Base-by-base conservation (phyloP, 2,113 vertebrate genomes). In the Origma solitaria region DNA sequence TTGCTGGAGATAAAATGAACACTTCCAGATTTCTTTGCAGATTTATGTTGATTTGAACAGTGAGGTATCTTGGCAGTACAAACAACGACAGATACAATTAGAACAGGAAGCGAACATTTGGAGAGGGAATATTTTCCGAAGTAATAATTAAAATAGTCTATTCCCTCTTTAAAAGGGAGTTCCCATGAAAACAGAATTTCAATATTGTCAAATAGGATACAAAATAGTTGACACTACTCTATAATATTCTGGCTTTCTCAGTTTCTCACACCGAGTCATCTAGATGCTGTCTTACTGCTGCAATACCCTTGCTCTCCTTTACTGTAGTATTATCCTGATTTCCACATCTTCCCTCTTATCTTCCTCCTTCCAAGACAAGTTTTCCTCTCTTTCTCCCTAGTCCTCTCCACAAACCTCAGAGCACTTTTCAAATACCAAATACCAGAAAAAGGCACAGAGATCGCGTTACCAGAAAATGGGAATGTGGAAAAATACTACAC, bases 11-110 rank as follows among this genome's bases (percentile, higher is more conserved):
- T 28, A 30, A 92, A 79, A 80, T 51, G 40, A 86, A 72, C 44
- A 54, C 27, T 82, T 93, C 11, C 84, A 86, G 35, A 76, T 72
- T 73, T 82, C 31, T 68, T 83, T 0, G 0, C 78, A 83, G 60
- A 84, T 78, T 86, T 51, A 16, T 24, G 37, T 66, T 3, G 5
- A 73, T 82, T 82, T 86, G 75, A 94, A 80, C 14, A 83, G 57
- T n/a, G 18, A 27, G 17, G 20, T 42, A 62, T 57, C 82, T 86
- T 80, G 82, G 75, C 88, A 95, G 86, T 47, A 66, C 37, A 90
- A 90, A 80, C 66, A 88, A 69, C 37, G 40, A 71, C 49, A 82
- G 25, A 70, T 50, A 42, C 42, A 94, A 76, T 65, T 72, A 86
- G 37, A 91, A 92, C 33, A 70, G 21, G 17, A 21, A 58, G 11